Conservation (phyloP, 2,888 invertebrate species). For the Troilus luridus region DNA sequence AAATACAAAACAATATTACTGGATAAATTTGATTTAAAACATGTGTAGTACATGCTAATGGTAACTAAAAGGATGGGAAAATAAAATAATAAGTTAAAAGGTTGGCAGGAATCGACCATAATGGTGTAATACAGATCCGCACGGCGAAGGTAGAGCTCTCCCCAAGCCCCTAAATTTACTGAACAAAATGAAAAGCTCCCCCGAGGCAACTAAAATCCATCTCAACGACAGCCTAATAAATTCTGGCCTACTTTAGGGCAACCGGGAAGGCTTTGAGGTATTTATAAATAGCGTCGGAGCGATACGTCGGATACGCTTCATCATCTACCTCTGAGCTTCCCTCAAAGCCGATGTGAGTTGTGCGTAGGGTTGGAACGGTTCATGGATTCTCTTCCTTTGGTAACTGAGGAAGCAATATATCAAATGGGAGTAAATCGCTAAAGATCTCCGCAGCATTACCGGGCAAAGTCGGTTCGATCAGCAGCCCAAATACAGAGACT, state of each 20-base stretch:
- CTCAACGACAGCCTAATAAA: slow-evolving; percentile 37
- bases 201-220: slow-evolving; percentile 46
- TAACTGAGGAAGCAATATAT: background rate
- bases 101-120: background rate
- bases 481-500: too few species aligned
- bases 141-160: background rate
- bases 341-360: background rate
- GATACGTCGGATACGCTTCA: slow-evolving; percentile 20
- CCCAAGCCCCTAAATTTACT: slow-evolving; percentile 30
- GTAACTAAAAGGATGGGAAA: background rate
- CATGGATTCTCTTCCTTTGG: background rate
- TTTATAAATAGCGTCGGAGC: slow-evolving; percentile 16
- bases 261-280: slow-evolving; percentile 24
- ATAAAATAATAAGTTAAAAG: slow-evolving; percentile 9
- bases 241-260: slow-evolving; percentile 33
- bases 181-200: slow-evolving; percentile 48
- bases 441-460: background rate
- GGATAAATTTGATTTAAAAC: too few species aligned
- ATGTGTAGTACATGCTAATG: background rate
- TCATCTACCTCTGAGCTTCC: slow-evolving; percentile 3
- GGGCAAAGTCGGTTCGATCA: too few species aligned
- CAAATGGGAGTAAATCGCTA: background rate
- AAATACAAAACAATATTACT: background rate
- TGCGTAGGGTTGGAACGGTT: background rate
- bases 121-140: slow-evolving; percentile 31